Conservation (phyloP, 2,888 invertebrate genomes). For the Podotricha telesiphe region DNA sequence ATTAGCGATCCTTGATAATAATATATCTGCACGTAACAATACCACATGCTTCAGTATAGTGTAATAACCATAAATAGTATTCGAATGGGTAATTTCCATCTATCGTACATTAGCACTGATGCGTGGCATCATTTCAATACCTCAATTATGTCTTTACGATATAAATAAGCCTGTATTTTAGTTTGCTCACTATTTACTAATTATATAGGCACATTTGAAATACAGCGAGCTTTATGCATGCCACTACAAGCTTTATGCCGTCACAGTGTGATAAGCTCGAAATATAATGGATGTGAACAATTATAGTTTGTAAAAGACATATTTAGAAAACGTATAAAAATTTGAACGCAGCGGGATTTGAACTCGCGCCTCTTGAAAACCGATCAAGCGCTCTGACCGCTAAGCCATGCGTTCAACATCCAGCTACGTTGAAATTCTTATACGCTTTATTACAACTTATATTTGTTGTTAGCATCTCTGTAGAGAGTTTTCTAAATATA, state of each 20-base stretch:
- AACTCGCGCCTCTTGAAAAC: too few relatives aligned
- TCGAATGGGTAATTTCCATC: slow-evolving; percentile 26
- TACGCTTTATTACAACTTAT: too few relatives aligned
- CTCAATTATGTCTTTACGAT: slow-evolving; percentile 10
- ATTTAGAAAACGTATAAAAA: too few relatives aligned
- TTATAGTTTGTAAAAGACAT: too few relatives aligned
- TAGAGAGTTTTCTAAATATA: too few relatives aligned
- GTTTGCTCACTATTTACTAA: background rate
- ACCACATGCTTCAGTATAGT: slow-evolving; percentile 6
- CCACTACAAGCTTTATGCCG: background rate
- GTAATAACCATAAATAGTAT: slow-evolving; percentile 22
- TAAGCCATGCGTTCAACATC: too few relatives aligned
- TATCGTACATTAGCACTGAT: slow-evolving; percentile 25
- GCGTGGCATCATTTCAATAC: slow-evolving; percentile 18
- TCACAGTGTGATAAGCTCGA: background rate
- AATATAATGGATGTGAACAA: background rate
- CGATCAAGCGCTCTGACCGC: too few relatives aligned
- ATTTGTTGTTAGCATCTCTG: too few relatives aligned
- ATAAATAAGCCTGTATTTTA: slow-evolving; percentile 17
- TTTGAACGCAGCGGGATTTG: too few relatives aligned
- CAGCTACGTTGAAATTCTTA: too few relatives aligned
- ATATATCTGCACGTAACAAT: background rate
- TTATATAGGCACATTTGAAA: slow-evolving; percentile 3
- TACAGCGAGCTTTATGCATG: background rate
- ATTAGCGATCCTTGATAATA: background rate